Conservation (phyloP, 2,888 invertebrate genomes). For the Lasioglossum leucozonium region DNA sequence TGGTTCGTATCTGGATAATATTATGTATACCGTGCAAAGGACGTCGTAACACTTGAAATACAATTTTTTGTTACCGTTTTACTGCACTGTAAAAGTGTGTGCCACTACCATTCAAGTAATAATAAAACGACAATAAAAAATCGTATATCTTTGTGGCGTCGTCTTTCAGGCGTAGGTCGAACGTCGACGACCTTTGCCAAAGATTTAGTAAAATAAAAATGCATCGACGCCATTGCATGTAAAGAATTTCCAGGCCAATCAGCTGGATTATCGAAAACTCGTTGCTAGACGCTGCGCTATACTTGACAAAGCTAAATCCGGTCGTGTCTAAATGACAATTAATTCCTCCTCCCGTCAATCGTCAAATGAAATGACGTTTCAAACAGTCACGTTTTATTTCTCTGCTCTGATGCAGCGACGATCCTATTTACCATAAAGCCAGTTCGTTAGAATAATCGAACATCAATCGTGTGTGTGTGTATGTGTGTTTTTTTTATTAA, state of each 20-base stretch:
- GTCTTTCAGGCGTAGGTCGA: no score
- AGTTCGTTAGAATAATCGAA: no score
- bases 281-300: background rate
- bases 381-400: background rate
- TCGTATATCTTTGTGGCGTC: background rate
- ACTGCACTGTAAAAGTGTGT: background rate
- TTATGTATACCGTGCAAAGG: background rate
- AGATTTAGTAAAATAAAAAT: no score
- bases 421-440: background rate
- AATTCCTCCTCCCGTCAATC: background rate
- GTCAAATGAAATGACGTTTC: conserved; percentile 3
- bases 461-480: no score
- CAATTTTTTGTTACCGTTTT: background rate
- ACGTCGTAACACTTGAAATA: background rate
- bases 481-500: no score
- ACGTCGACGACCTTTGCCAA: no score
- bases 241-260: background rate
- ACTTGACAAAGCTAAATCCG: background rate
- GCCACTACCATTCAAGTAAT: no score
- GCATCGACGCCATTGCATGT: background rate
- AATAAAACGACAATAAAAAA: background rate
- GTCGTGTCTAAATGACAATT: background rate
- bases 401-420: background rate
- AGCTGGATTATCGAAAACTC: background rate
- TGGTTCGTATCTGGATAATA: background rate